A percentile compares a stretch with the other conserved stretches of the same genome.
Evolutionary conservation across 2,797 vertebrate species (phyloP).

Genomic region (Sitta carolinensis): DNA sequence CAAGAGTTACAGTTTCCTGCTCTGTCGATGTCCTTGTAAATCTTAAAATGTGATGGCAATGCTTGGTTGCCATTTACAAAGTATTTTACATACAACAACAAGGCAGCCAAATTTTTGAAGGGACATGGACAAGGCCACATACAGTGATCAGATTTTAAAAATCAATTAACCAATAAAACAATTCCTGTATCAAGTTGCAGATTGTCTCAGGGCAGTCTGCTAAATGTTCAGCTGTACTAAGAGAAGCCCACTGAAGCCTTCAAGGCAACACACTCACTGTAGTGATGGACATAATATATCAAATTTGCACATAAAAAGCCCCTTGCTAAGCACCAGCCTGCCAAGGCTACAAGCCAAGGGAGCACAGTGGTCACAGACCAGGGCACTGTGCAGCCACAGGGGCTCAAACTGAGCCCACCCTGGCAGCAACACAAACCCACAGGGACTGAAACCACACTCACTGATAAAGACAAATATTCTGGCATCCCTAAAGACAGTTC

Average conservation of each 20-base stretch:
- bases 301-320: background rate
- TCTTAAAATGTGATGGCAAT: background rate
- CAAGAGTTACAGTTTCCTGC: background rate
- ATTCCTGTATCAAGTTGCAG: background rate
- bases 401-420: background rate
- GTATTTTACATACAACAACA: background rate
- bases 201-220: background rate
- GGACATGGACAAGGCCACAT: background rate
- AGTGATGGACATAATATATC: background rate
- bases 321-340: background rate
- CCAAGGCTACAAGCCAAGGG: background rate
- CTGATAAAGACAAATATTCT: background rate
- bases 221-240: background rate
- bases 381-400: background rate
- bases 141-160: background rate
- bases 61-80: constrained; percentile 11
- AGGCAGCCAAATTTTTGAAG: background rate
- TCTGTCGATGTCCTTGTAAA: background rate
- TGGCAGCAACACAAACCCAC: background rate
- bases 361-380: rapidly evolving
- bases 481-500: background rate
- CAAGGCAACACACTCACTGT: background rate
- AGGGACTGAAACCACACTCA: background rate
- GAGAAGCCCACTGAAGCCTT: background rate
- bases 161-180: background rate